These are phyloP conservation scores for Bothrops jararaca DNA, from an alignment of 2,113 vertebrate genomes.

Conservation along the genomic window DNA sequence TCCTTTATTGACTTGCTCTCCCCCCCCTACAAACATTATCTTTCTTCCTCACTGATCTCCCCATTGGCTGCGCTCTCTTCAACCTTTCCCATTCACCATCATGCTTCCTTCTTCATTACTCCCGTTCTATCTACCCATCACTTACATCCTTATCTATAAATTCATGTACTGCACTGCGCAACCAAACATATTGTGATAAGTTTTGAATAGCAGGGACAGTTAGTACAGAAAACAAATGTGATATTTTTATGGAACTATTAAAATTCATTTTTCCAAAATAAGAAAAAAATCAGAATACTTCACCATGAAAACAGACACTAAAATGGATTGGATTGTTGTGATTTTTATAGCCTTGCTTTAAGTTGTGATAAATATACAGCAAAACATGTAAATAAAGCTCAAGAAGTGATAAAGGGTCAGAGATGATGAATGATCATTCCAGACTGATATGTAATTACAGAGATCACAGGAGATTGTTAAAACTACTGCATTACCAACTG, in stretches of 20 bases:
- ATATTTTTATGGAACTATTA: not conserved
- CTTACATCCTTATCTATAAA: not conserved
- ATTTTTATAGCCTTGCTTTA: not conserved
- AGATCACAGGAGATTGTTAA: constrained; percentile 61
- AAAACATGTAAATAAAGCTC: constrained; percentile 33
- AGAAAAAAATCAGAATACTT: not conserved
- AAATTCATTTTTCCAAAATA: not conserved
- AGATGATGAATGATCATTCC: constrained; percentile 50
- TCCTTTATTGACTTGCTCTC: not conserved
- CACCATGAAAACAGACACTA: not conserved
- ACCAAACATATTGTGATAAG: not conserved
- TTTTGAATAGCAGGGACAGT: not conserved
- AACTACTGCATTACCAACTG: constrained; percentile 62
- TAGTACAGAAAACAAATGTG: not conserved
- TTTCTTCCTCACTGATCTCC: not conserved
- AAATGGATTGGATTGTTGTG: not conserved
- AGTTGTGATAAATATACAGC: constrained; percentile 28
- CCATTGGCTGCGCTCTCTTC: not conserved
- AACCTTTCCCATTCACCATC: not conserved
- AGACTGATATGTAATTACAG: constrained; percentile 66
- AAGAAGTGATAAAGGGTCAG: constrained; percentile 34
- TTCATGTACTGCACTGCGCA: not conserved
- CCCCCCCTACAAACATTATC: not conserved
- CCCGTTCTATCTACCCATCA: not conserved
- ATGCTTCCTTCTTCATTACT: not conserved